Conservation (phyloP, 1,140 invertebrate species). For the Oedothorax gibbosus region DNA sequence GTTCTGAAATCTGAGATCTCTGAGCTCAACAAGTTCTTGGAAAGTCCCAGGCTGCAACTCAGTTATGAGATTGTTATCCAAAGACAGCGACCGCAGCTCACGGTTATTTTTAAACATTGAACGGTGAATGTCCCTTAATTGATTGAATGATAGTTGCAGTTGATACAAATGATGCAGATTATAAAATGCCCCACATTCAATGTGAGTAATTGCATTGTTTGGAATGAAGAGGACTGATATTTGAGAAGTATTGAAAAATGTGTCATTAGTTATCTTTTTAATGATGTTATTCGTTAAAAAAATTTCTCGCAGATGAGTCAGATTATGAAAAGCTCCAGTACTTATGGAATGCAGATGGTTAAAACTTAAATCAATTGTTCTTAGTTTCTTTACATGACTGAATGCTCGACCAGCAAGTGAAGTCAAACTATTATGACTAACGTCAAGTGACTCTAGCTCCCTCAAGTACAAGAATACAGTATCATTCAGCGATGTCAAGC, state of each 20-base stretch:
- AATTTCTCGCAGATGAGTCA: constrained; percentile 81
- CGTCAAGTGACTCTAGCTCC: constrained; percentile 84
- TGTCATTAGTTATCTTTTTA: constrained; percentile 82
- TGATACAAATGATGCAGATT: constrained; percentile 81
- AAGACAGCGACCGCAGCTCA: constrained; percentile 83
- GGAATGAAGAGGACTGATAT: constrained; percentile 87
- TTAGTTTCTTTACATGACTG: constrained; percentile 78
- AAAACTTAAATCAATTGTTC: constrained; percentile 86
- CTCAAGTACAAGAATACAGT: constrained; percentile 79
- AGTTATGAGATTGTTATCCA: constrained; percentile 90
- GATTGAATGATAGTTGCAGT: constrained; percentile 88
- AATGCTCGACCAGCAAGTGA: constrained; percentile 72
- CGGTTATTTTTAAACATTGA: constrained; percentile 80
- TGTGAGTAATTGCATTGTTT: constrained; percentile 83
- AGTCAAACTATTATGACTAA: constrained; percentile 86
- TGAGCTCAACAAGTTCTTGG: constrained; percentile 76
- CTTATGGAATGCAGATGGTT: constrained; percentile 88
- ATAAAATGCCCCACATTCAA: constrained; percentile 80
- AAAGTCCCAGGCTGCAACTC: constrained; percentile 85
- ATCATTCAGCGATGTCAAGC: constrained; percentile 81
- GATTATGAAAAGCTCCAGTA: constrained; percentile 80
- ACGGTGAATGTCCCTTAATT: constrained; percentile 80
- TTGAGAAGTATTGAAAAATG: constrained; percentile 81
- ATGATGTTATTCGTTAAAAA: constrained; percentile 93
- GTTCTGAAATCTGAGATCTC: constrained; percentile 87